Evolutionary conservation across 2,797 vertebrate genomes (phyloP).

Genomic region (Falco berigora): DNA sequence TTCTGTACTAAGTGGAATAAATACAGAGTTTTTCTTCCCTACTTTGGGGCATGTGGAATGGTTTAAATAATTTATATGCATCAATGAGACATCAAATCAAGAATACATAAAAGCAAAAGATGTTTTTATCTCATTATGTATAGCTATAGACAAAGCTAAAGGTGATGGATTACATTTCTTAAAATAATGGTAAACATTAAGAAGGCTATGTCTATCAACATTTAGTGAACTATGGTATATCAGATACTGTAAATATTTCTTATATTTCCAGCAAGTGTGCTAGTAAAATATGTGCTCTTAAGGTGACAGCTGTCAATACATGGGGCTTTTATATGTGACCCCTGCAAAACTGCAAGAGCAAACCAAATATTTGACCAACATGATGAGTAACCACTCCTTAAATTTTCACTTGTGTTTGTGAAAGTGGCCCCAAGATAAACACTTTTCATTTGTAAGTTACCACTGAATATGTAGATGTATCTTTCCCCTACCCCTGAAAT

Average conservation of each 20-base stretch:
- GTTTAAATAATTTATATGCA: constrained; percentile 2
- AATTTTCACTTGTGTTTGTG: neutral
- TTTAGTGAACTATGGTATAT: neutral
- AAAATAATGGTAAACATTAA: neutral
- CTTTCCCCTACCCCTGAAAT: neutral
- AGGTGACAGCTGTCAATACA: neutral
- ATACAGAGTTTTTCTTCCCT: neutral
- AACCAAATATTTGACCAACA: neutral
- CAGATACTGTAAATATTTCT: neutral
- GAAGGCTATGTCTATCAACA: neutral
- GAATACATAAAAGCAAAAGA: neutral
- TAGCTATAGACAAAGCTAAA: neutral
- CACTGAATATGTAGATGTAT: neutral
- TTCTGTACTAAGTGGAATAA: constrained; percentile 12
- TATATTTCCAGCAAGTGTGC: neutral
- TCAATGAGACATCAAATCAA: constrained; percentile 2
- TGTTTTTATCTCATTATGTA: neutral
- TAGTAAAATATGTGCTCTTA: neutral
- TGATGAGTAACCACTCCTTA: neutral
- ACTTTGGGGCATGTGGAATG: neutral
- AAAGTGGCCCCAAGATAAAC: neutral
- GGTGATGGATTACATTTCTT: neutral
- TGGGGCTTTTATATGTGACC: neutral
- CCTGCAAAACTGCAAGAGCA: neutral
- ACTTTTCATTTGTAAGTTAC: neutral